These are phyloP conservation scores for Nineta flava DNA, from an alignment of 2,888 invertebrate species.

Conservation along the genomic window DNA sequence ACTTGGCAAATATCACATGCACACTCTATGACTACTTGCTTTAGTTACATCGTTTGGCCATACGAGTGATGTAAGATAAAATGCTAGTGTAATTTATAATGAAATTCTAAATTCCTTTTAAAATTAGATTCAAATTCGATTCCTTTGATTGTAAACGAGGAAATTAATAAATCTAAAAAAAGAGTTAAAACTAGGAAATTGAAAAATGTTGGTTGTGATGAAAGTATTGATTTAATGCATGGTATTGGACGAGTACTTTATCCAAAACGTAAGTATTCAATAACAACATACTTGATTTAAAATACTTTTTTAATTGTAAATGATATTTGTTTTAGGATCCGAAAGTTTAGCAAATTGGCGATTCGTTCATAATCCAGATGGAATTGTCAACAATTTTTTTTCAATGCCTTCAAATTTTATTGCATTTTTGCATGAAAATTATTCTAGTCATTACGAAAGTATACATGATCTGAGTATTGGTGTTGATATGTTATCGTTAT, in stretches of 20 bases:
- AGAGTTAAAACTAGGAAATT: conserved; percentile 25
- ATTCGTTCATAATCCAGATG: conserved; percentile 45
- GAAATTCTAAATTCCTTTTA: background rate
- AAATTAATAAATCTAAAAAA: conserved; percentile 28
- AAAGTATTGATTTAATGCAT: conserved; percentile 56
- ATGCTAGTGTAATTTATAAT: no score
- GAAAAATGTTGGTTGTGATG: conserved; percentile 43
- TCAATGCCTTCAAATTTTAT: conserved; percentile 49
- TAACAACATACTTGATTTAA: conserved; percentile 1
- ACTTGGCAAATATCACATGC: no score
- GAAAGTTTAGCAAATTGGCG: conserved; percentile 23
- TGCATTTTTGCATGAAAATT: conserved; percentile 58
- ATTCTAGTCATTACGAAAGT: conserved; percentile 50
- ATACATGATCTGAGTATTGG: conserved; percentile 45
- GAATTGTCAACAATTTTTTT: conserved; percentile 47
- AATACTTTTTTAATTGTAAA: background rate
- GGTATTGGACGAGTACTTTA: conserved; percentile 60
- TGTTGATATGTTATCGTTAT: conserved; percentile 48
- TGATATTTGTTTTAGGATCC: conserved; percentile 19
- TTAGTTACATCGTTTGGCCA: no score
- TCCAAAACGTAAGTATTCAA: conserved; percentile 46
- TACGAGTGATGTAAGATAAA: background rate
- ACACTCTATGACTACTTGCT: no score
- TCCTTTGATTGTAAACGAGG: conserved; percentile 17
- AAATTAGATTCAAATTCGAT: background rate